phyloP scores from a whole-genome alignment of 23 tunicate species.

The Oikopleura dioica region DNA sequence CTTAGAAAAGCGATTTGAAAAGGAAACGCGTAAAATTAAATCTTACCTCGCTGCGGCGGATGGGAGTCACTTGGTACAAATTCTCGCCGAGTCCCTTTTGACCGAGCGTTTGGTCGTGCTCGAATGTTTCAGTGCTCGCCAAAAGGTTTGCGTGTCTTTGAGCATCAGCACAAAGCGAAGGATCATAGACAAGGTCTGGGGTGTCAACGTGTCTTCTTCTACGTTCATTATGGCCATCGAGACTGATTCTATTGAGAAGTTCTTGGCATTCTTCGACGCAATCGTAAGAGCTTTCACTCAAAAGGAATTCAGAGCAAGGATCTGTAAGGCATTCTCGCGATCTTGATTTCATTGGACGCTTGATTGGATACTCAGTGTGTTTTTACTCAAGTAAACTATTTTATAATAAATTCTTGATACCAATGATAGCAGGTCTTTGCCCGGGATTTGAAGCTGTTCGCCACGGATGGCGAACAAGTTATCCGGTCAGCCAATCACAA shows the following conservation, averaged over 20 bases:
- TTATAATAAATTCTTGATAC: too few species aligned
- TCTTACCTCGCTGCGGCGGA: not conserved
- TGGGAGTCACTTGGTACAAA: too few species aligned
- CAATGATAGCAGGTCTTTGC: too few species aligned
- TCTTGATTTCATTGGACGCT: not conserved
- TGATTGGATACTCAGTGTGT: too few species aligned
- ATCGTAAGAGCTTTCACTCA: not conserved
- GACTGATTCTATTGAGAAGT: not conserved
- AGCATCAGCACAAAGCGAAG: not conserved
- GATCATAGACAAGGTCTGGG: not conserved
- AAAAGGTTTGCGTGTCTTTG: not conserved
- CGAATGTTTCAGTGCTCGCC: not conserved
- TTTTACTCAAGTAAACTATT: too few species aligned
- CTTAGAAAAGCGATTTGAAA: too few species aligned
- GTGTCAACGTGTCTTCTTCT: not conserved
- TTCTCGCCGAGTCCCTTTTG: constrained; percentile 2
- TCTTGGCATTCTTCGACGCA: not conserved
- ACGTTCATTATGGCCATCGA: not conserved
- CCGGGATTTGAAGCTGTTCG: too few species aligned
- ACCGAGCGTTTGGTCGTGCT: not conserved
- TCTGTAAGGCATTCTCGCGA: not conserved
- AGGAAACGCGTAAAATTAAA: not conserved
- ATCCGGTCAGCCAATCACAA: too few species aligned
- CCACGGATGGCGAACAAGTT: too few species aligned
- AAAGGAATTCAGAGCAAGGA: not conserved